phyloP scores from a whole-genome alignment of 2,888 invertebrate species.

The Dugesia japonica region DNA sequence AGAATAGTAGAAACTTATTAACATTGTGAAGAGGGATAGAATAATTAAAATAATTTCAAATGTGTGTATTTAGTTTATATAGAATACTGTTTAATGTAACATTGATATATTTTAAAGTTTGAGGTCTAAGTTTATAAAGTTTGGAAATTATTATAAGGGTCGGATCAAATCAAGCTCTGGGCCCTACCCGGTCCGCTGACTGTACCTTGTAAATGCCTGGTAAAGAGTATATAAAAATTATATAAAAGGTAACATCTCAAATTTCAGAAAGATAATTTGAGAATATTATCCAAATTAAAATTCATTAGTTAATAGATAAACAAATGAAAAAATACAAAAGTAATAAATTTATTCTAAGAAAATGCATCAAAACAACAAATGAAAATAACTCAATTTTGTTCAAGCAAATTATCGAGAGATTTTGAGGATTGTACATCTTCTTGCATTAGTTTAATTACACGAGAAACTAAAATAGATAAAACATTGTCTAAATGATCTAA shows the following conservation, averaged over 20 bases:
- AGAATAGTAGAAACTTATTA: no score
- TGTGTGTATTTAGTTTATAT: no score
- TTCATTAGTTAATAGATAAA: not conserved
- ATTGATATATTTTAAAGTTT: no score
- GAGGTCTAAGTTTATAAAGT: no score
- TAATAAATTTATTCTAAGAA: constrained; percentile 14
- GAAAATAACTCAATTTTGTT: not conserved
- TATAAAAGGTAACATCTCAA: not conserved
- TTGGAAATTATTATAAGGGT: no score
- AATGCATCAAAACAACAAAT: constrained; percentile 14
- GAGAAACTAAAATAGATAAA: constrained; percentile 42
- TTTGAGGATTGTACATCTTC: constrained; percentile 4
- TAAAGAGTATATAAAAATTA: no score
- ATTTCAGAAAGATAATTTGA: not conserved
- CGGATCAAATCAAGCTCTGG: no score
- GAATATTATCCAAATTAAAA: not conserved
- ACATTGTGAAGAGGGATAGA: no score
- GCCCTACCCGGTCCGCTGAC: no score
- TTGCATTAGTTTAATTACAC: constrained; percentile 23
- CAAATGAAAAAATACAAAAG: not conserved
- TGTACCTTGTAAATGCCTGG: no score
- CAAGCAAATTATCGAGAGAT: constrained; percentile 1
- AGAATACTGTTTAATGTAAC: no score
- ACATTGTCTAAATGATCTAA: constrained; percentile 91
- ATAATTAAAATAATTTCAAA: no score